Evolutionary conservation across 2,888 invertebrate genomes (phyloP).

Genomic region (Chloroclystis v-ata): DNA sequence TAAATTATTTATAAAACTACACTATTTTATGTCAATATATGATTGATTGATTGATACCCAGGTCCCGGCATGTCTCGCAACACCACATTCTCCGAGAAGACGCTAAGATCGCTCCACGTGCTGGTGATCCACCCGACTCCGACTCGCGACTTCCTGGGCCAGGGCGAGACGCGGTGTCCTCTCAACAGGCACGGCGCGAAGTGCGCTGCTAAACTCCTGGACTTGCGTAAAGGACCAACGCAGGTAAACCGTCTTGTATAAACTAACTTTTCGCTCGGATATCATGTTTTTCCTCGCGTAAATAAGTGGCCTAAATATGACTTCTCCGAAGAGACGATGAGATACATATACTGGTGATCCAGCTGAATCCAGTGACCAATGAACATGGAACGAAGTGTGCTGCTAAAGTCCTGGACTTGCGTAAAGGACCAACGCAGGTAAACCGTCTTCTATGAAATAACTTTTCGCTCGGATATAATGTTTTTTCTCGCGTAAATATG

Average conservation of each 20-base stretch:
- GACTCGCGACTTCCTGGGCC: constrained; percentile 34
- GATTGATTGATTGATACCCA: no score
- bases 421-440: constrained; percentile 50
- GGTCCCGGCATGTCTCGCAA: constrained; percentile 66
- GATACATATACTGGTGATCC: constrained; percentile 43
- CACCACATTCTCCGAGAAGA: constrained; percentile 52
- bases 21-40: no score
- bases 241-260: no score
- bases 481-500: no score
- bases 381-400: constrained; percentile 47
- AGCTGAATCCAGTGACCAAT: constrained; percentile 44
- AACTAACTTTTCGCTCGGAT: no score
- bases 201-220: constrained; percentile 49
- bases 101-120: constrained; percentile 44
- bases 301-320: no score
- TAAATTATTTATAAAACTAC: no score
- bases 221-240: constrained; percentile 48
- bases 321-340: constrained; percentile 52
- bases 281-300: no score
- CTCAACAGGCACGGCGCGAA: constrained; percentile 43
- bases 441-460: no score
- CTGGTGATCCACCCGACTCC: constrained; percentile 48
- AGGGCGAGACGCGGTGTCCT: constrained; percentile 45
- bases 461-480: no score
- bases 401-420: constrained; percentile 48